Evolutionary conservation across 2,113 vertebrate species (phyloP).

Genomic region (Microcebus tavaratra): DNA sequence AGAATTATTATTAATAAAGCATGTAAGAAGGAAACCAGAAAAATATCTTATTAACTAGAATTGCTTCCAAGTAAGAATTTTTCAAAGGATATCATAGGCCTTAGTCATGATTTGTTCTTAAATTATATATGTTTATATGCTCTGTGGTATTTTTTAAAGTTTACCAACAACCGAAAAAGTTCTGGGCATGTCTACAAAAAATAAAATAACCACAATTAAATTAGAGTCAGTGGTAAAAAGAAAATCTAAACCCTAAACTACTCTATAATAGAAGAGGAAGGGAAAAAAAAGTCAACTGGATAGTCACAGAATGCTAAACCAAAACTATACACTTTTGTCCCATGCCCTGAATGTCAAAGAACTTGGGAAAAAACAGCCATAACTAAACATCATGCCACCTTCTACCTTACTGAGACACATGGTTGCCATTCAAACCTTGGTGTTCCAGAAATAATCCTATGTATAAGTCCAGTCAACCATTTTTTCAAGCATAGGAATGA

Average conservation of each 20-base stretch:
- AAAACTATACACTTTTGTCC: constrained; percentile 45
- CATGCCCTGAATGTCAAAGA: constrained; percentile 31
- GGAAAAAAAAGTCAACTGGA: not conserved
- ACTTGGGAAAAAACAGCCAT: not conserved
- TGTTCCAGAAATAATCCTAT: not conserved
- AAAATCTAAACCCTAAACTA: constrained; percentile 62
- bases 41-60: constrained; percentile 64
- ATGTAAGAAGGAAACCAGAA: constrained; percentile 60
- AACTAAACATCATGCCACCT: not conserved
- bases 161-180: constrained; percentile 68
- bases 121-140: constrained; percentile 55
- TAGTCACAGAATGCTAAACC: constrained; percentile 33
- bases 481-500: not conserved
- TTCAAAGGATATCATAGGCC: constrained; percentile 39
- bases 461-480: not conserved
- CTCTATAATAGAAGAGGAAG: constrained; percentile 44
- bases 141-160: constrained; percentile 55
- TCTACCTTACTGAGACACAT: not conserved
- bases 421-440: not conserved
- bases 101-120: constrained; percentile 52
- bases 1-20: constrained; percentile 65
- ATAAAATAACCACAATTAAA: constrained; percentile 66
- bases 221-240: constrained; percentile 57
- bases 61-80: constrained; percentile 51
- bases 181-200: constrained; percentile 49